A percentile compares a stretch with the other conserved stretches of the same genome.
phyloP scores from a whole-genome alignment of 1,140 invertebrate genomes.

The Pogonomyrmex barbatus region DNA sequence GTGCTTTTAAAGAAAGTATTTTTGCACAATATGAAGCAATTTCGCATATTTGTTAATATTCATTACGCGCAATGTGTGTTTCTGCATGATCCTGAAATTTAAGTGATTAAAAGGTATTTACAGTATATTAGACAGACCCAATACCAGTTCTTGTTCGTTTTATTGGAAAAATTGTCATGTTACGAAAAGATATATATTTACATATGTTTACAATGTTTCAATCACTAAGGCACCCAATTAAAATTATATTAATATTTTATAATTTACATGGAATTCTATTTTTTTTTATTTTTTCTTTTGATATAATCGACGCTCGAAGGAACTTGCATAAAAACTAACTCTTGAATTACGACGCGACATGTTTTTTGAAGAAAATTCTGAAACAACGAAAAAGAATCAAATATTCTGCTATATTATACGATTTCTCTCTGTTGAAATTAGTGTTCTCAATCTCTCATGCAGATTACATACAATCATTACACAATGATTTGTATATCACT shows the following conservation, averaged over 20 bases:
- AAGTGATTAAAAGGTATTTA: conserved; percentile 6
- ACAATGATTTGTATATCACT: not conserved
- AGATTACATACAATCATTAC: not conserved
- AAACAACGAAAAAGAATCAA: conserved; percentile 67
- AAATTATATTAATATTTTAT: not conserved
- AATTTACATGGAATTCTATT: not conserved
- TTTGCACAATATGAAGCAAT: conserved; percentile 6
- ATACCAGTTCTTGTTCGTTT: conserved; percentile 19
- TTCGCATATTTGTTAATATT: not conserved
- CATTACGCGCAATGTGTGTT: not conserved
- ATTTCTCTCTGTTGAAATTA: not conserved
- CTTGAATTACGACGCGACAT: conserved; percentile 62
- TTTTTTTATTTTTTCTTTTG: conserved; percentile 1
- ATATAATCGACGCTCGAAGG: not conserved
- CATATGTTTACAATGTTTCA: not conserved
- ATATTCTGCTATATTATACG: not conserved
- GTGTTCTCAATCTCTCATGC: conserved; percentile 6
- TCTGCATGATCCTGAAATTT: not conserved
- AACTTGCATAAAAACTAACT: not conserved
- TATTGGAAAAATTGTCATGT: conserved; percentile 33
- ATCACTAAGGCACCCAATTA: not conserved
- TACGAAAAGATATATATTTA: conserved; percentile 24
- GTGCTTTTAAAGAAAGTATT: not conserved
- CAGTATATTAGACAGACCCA: not conserved
- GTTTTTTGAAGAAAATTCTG: conserved; percentile 72